A percentile compares a stretch with the other conserved stretches of the same genome.
phyloP scores from a whole-genome alignment of 2,888 invertebrate species.

The Agrypnus murinus region DNA sequence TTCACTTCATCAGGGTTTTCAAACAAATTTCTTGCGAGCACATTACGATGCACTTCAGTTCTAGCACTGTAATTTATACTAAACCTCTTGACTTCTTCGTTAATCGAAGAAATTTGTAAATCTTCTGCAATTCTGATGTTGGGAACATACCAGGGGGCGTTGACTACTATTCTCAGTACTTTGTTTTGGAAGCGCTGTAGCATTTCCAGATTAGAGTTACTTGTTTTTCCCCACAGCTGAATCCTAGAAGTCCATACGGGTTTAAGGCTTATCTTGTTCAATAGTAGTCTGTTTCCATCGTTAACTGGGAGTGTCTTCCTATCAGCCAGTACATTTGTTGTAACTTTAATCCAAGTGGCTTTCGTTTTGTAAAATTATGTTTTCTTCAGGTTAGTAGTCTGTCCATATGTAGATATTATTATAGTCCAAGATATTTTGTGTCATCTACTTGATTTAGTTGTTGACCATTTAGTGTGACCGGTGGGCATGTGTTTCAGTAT shows the following conservation, averaged over 20 bases:
- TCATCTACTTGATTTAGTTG: too few species aligned
- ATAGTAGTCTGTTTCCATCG: constrained; percentile 39
- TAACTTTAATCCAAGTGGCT: constrained; percentile 32
- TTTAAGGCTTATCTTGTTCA: constrained; percentile 29
- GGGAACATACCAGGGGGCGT: constrained; percentile 37
- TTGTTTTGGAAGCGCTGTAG: too few species aligned
- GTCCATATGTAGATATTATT: constrained; percentile 29
- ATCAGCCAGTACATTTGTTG: constrained; percentile 35
- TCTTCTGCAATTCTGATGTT: too few species aligned
- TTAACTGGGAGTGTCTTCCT: constrained; percentile 27
- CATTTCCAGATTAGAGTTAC: constrained; percentile 36
- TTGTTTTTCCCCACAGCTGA: constrained; percentile 34
- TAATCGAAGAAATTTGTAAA: constrained; percentile 25
- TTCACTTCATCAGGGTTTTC: constrained; percentile 30
- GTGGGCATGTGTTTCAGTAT: constrained; percentile 13
- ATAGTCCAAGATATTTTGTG: constrained; percentile 32
- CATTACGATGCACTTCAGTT: constrained; percentile 30
- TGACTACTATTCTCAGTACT: constrained; percentile 28
- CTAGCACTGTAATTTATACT: too few species aligned
- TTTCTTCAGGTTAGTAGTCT: constrained; percentile 28
- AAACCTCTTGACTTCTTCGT: constrained; percentile 28
- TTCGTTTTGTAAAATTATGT: constrained; percentile 29
- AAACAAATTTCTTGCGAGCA: constrained; percentile 36
- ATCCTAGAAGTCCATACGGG: constrained; percentile 35
- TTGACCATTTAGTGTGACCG: too few species aligned